phyloP scores from a whole-genome alignment of 2,888 invertebrate genomes.

The Napeogenes sylphis region DNA sequence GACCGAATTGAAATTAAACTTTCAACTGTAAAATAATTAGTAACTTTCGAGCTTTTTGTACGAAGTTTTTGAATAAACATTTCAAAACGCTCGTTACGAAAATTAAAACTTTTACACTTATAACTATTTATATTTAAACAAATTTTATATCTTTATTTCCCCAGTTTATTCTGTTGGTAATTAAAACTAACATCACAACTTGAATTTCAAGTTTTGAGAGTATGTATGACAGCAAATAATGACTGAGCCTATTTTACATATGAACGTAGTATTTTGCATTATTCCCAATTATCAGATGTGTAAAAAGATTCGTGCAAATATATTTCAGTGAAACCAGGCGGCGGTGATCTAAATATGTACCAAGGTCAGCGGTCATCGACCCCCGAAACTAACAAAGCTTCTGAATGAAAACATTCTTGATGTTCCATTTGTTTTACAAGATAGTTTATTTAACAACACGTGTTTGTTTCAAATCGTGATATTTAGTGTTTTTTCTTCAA shows the following conservation, averaged over 20 bases:
- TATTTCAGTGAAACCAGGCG: neutral
- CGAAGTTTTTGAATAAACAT: slow-evolving; percentile 3
- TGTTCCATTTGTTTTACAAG: neutral
- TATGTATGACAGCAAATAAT: too few relatives aligned
- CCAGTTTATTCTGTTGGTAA: too few relatives aligned
- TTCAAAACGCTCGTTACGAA: neutral
- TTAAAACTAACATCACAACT: too few relatives aligned
- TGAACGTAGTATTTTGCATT: too few relatives aligned
- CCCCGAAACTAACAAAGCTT: slow-evolving; percentile 14
- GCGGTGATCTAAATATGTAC: neutral
- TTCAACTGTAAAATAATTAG: slow-evolving; percentile 11
- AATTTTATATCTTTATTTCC: too few relatives aligned
- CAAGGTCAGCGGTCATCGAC: slow-evolving; percentile 23
- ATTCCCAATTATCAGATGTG: too few relatives aligned
- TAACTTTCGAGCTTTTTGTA: slow-evolving; percentile 1
- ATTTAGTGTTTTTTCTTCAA: too few relatives aligned
- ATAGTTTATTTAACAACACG: too few relatives aligned
- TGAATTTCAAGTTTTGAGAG: too few relatives aligned
- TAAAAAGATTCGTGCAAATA: neutral
- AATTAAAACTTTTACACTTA: slow-evolving; percentile 1
- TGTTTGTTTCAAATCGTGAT: too few relatives aligned
- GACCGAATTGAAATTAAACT: slow-evolving; percentile 19
- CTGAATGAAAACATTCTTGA: slow-evolving; percentile 4
- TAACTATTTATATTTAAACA: neutral
- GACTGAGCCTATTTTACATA: too few relatives aligned